phyloP scores from a whole-genome alignment of 2,113 vertebrate genomes.

The Channa maculata region DNA sequence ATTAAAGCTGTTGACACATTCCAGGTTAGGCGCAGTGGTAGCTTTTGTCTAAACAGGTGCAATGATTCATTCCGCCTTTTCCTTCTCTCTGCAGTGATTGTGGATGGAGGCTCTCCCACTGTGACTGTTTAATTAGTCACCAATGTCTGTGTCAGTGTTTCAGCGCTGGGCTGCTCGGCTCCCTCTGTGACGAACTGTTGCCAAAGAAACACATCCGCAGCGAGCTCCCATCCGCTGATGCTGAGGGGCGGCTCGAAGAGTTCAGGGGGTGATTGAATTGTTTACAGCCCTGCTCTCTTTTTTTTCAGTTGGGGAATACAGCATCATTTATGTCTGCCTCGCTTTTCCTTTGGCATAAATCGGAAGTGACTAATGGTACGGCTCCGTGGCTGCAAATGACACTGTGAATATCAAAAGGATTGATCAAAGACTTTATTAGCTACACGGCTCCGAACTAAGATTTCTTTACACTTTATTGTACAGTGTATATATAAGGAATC shows the following conservation, averaged over 20 bases:
- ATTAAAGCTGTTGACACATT: constrained; percentile 76
- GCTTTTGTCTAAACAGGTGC: constrained; percentile 79
- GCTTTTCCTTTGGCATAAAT: constrained; percentile 66
- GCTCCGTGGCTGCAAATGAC: constrained; percentile 50
- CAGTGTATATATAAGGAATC: constrained; percentile 31
- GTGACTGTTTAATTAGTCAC: constrained; percentile 80
- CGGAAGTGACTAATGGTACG: constrained; percentile 64
- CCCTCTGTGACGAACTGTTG: constrained; percentile 74
- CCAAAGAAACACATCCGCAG: constrained; percentile 69
- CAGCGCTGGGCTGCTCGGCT: constrained; percentile 48
- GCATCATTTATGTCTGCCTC: constrained; percentile 61
- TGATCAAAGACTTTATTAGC: constrained; percentile 72
- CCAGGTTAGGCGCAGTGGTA: constrained; percentile 64
- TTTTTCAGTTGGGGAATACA: constrained; percentile 69
- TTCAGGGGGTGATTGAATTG: constrained; percentile 76
- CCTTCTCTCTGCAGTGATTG: constrained; percentile 48
- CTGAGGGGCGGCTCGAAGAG: constrained; percentile 65
- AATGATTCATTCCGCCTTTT: constrained; percentile 62
- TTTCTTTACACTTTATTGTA: constrained; percentile 27
- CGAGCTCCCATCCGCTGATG: constrained; percentile 53
- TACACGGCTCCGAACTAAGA: constrained; percentile 24
- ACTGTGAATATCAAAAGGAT: constrained; percentile 68
- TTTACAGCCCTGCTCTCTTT: constrained; percentile 69
- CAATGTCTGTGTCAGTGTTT: constrained; percentile 68
- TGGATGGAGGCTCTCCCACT: constrained; percentile 72